Conservation (phyloP, 2,888 invertebrate species). For the Syrphus vitripennis region DNA sequence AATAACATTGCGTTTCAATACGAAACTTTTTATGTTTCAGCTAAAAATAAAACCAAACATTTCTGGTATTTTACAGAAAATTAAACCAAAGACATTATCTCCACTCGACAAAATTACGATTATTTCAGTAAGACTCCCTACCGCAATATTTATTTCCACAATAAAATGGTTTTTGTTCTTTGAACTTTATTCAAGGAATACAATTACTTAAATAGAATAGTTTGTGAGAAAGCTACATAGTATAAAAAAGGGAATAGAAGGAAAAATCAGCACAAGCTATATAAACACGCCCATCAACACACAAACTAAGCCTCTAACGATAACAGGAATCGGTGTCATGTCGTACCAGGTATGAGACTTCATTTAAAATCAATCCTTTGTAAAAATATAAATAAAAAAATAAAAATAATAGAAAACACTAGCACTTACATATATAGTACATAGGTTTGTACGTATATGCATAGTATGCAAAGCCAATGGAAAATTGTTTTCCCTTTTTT, state of each 20-base stretch:
- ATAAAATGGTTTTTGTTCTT: background rate
- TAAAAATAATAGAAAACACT: background rate
- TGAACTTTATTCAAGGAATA: background rate
- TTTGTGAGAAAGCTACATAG: background rate
- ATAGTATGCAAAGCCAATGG: background rate
- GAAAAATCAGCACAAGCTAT: background rate
- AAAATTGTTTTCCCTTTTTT: background rate
- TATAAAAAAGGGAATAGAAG: background rate
- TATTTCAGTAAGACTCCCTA: background rate
- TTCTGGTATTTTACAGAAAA: background rate
- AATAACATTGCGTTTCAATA: too few relatives aligned
- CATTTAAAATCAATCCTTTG: constrained; percentile 17
- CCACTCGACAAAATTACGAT: background rate
- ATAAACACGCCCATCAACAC: background rate
- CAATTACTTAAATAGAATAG: constrained; percentile 19
- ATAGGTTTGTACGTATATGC: too few relatives aligned
- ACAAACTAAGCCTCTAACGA: constrained; percentile 25
- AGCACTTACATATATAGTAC: too few relatives aligned
- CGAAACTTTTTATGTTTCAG: too few relatives aligned
- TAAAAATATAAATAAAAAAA: background rate
- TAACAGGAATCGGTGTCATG: constrained; percentile 43
- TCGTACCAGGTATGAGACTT: constrained; percentile 47
- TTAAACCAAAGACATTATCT: background rate
- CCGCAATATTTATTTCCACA: background rate
- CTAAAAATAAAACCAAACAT: background rate